These are phyloP conservation scores for Bryconaethiops microstoma DNA, from an alignment of 2,797 vertebrate species.

Conservation along the genomic window DNA sequence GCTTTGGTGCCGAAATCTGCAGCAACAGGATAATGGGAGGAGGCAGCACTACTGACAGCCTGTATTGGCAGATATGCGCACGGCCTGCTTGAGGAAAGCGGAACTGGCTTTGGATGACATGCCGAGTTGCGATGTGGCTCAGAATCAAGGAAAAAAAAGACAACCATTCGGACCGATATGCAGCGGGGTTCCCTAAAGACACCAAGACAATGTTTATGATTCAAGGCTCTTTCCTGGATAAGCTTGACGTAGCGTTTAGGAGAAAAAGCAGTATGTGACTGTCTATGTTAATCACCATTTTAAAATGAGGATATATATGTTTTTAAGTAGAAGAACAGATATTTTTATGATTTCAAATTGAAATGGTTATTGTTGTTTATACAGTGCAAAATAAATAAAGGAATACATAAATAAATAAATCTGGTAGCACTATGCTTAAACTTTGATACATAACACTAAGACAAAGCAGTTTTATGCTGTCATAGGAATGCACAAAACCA, in stretches of 20 bases:
- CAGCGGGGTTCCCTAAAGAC: background rate
- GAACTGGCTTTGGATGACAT: constrained; percentile 14
- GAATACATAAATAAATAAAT: no score
- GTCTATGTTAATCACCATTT: background rate
- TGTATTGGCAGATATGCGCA: constrained; percentile 33
- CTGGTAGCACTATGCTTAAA: no score
- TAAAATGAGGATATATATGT: background rate
- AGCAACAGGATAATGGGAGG: constrained; percentile 50
- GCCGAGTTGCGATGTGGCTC: constrained; percentile 7
- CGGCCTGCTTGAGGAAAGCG: constrained; percentile 26
- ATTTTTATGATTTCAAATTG: no score
- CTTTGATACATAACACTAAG: no score
- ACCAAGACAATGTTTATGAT: background rate
- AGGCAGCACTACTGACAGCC: constrained; percentile 32
- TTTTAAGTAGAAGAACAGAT: no score
- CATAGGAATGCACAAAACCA: no score
- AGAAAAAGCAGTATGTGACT: background rate
- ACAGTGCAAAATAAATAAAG: no score
- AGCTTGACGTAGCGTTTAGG: background rate
- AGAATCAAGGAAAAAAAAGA: constrained; percentile 5
- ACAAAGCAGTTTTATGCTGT: no score
- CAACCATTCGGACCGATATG: background rate
- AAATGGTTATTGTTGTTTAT: no score
- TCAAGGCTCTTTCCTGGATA: background rate
- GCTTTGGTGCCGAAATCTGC: constrained; percentile 51